phyloP scores from a whole-genome alignment of 2,797 vertebrate genomes.

The Microctenopoma steveboyesi region DNA sequence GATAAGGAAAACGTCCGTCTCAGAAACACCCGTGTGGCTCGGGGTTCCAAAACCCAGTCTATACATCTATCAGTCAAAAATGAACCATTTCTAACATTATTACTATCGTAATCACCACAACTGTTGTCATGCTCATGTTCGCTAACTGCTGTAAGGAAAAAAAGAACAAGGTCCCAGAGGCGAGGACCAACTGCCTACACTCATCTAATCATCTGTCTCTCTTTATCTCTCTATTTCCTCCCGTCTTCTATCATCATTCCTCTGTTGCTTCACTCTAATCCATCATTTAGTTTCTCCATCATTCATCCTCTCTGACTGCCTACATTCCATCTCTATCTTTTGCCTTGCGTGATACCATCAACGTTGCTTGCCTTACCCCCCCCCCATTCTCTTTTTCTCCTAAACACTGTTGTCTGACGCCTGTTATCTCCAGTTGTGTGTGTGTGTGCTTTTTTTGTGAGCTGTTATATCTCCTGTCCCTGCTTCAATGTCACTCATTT shows the following conservation, averaged over 20 bases:
- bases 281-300: constrained; percentile 70
- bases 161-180: constrained; percentile 39
- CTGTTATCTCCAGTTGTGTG: constrained; percentile 50
- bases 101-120: constrained; percentile 47
- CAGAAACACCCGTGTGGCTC: constrained; percentile 8
- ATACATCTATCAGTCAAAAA: constrained; percentile 34
- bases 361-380: constrained; percentile 39
- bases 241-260: constrained; percentile 69
- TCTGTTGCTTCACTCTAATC: constrained; percentile 67
- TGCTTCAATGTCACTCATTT: constrained; percentile 71
- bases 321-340: constrained; percentile 44
- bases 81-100: constrained; percentile 25
- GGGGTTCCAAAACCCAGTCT: constrained; percentile 8
- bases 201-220: constrained; percentile 69
- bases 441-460: constrained; percentile 18
- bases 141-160: constrained; percentile 37
- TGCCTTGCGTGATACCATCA: constrained; percentile 62
- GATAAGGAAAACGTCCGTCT: constrained; percentile 4
- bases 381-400: constrained; percentile 37
- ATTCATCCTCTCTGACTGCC: constrained; percentile 48
- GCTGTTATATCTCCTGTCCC: constrained; percentile 38
- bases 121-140: constrained; percentile 29
- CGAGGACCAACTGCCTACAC: constrained; percentile 55
- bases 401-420: constrained; percentile 49
- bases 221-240: constrained; percentile 70